These are phyloP conservation scores for Cyprinodon tularosa DNA, from an alignment of 2,113 vertebrate species.

Conservation along the genomic window DNA sequence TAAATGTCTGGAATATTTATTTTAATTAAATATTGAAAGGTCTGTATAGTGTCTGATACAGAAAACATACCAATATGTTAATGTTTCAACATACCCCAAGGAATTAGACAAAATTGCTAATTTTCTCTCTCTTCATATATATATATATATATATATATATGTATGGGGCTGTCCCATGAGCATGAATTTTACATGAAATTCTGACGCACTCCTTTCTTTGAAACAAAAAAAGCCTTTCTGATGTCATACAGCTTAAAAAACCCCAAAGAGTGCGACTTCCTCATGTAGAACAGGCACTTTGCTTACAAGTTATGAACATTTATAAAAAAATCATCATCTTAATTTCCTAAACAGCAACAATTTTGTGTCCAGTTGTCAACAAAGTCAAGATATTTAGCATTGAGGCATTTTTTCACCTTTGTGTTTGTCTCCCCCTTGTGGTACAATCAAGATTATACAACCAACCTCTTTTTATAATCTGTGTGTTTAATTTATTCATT, in stretches of 20 bases:
- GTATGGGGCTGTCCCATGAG: background rate
- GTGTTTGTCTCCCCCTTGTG: conserved; percentile 56
- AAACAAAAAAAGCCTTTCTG: too few species aligned
- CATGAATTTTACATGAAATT: too few species aligned
- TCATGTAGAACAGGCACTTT: background rate
- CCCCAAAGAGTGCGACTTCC: too few species aligned
- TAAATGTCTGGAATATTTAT: too few species aligned
- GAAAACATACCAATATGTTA: background rate
- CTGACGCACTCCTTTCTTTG: too few species aligned
- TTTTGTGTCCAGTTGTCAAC: background rate
- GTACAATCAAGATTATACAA: background rate
- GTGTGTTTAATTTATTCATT: background rate
- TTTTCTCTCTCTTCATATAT: too few species aligned
- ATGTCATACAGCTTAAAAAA: background rate
- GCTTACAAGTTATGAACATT: background rate
- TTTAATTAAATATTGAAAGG: too few species aligned
- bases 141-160: too few species aligned
- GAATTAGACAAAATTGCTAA: too few species aligned
- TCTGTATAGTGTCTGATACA: too few species aligned
- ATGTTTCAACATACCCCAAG: too few species aligned
- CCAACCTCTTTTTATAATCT: background rate
- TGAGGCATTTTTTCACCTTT: background rate
- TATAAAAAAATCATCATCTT: background rate
- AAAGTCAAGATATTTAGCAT: background rate
- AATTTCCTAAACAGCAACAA: background rate